Evolutionary conservation across 1,140 invertebrate species (phyloP).

Genomic region (Lepidurus arcticus): DNA sequence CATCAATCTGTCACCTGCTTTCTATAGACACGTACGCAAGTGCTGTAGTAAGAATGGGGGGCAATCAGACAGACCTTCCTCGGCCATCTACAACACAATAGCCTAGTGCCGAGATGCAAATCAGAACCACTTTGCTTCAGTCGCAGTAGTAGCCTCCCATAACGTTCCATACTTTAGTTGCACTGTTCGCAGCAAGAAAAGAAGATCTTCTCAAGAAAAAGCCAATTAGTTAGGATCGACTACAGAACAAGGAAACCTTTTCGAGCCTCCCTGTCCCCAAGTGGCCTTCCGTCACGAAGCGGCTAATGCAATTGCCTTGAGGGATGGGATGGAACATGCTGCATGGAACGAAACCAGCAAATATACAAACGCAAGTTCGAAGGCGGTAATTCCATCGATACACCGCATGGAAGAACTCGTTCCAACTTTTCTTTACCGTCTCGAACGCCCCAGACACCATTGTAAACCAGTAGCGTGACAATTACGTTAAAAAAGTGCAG

Average conservation of each 20-base stretch:
- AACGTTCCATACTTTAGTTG: background rate
- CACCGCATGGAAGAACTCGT: background rate
- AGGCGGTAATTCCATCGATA: background rate
- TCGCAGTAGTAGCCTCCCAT: background rate
- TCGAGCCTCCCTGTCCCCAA: background rate
- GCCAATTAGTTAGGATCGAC: slow-evolving; percentile 21
- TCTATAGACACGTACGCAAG: background rate
- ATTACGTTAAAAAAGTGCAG: too few relatives aligned
- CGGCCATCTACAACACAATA: background rate
- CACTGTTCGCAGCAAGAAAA: background rate
- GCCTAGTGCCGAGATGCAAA: background rate
- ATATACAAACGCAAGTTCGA: background rate
- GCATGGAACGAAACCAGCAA: background rate
- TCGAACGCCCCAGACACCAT: too few relatives aligned
- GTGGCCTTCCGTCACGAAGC: slow-evolving; percentile 16
- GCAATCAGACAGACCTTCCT: background rate
- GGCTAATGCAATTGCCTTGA: background rate
- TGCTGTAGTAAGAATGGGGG: background rate
- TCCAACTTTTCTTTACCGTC: too few relatives aligned
- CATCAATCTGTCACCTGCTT: slow-evolving; percentile 21
- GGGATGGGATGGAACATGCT: background rate
- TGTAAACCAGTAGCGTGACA: too few relatives aligned
- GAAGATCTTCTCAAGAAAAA: background rate
- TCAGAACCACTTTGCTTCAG: background rate
- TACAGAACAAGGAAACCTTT: slow-evolving; percentile 19